phyloP scores from a whole-genome alignment of 1,140 invertebrate genomes.

The Wasmannia auropunctata region DNA sequence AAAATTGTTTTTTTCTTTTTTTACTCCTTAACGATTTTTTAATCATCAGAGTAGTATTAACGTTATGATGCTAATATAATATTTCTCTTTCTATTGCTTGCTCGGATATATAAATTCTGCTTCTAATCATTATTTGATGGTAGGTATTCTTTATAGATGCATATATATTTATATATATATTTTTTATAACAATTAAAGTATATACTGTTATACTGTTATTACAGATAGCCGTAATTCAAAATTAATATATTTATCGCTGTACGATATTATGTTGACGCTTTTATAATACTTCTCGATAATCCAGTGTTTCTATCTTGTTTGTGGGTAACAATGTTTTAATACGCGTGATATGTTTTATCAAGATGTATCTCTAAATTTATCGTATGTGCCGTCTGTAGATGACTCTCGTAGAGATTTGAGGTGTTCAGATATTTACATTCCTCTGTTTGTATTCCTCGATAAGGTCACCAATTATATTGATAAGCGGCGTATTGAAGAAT shows the following conservation, averaged over 20 bases:
- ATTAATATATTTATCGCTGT: background rate
- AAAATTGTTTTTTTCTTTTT: background rate
- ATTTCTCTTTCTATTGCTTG: slow-evolving; percentile 45
- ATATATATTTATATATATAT: background rate
- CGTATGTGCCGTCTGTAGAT: background rate
- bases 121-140: slow-evolving; percentile 21
- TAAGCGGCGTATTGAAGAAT: slow-evolving; percentile 21
- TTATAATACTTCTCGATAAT: slow-evolving; percentile 17
- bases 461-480: slow-evolving; percentile 42
- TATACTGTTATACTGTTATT: background rate
- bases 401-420: background rate
- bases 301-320: background rate
- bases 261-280: background rate
- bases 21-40: background rate
- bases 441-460: slow-evolving; percentile 41
- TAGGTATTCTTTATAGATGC: slow-evolving; percentile 21
- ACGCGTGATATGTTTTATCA: background rate
- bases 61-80: slow-evolving; percentile 37
- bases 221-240: background rate
- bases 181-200: background rate
- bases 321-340: background rate
- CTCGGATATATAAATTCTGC: slow-evolving; percentile 24
- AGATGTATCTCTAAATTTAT: background rate
- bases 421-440: slow-evolving; percentile 20
- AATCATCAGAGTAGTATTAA: slow-evolving; percentile 1